Evolutionary conservation across 2,113 vertebrate genomes (phyloP), one percentile per base, ranked within the genome.

Genomic region (Rhynchomys soricoides): DNA sequence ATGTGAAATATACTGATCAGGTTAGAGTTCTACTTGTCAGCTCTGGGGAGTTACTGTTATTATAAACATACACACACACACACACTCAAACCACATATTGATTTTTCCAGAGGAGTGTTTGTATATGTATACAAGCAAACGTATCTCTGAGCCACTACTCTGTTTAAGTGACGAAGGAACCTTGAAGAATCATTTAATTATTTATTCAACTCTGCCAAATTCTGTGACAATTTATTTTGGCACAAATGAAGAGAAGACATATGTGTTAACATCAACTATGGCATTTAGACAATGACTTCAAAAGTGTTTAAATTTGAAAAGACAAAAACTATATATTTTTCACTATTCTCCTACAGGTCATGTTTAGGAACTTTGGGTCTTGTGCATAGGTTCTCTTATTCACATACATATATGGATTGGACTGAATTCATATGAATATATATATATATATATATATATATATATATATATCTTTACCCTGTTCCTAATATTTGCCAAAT

Each of bases 91-190:
- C 57, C 22, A 62, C 21, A 59, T 26, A 64, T 26, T 26, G n/a
- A 59, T 57, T 45, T 50, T 81, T 81, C 21, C 19, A 43, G 22
- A 1, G 15, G 2, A 31, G 31, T 50, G 31, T 13, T 2, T 86
- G 45, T 22, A 19, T 86, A 34, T 86, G 26, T 48, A 3, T 26
- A 91, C 95, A 94, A 94, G 89, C 43, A 81, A 97, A 95, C 97
- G 96, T 97, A 98, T 91, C 95, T 50, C 12, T 79, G 92, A 96
- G 93, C 10, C 74, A 45, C 24, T 83, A 86, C 50, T 66, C 57
- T 79, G 96, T 89, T 96, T 71, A 86, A 92, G 89, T 90, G 93
- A 97, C 98, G 95, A 96, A 97, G 98, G 94, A 74, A 74, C 50
- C 93, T 64, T 96, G 88, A 90, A 16, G 93, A 87, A 57, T 94